Percentiles rank a stretch among this genome's conserved stretches.
Evolutionary conservation across 2,113 vertebrate genomes (phyloP).

Genomic region (Pygoscelis adeliae): DNA sequence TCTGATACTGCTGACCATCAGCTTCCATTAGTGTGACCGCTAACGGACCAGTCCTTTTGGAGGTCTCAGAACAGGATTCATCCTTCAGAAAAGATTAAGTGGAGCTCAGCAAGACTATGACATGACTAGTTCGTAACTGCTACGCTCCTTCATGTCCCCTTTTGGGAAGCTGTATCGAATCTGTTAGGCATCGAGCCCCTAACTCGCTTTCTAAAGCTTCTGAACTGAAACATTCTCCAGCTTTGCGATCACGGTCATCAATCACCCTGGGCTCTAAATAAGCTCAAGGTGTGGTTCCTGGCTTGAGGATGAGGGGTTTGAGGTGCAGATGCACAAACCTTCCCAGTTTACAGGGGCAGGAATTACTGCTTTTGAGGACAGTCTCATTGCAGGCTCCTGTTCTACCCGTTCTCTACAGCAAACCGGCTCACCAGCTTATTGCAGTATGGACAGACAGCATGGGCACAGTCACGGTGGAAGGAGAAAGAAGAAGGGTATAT

Average conservation of each 20-base stretch:
- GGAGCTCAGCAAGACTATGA: background rate
- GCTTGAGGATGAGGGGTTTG: no score
- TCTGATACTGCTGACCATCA: background rate
- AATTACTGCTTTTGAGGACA: background rate
- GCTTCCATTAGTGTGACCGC: background rate
- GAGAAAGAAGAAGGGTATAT: background rate
- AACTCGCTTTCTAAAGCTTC: background rate
- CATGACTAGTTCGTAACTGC: accelerated
- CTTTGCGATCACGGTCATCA: accelerated
- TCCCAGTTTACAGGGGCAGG: background rate
- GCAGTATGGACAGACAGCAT: accelerated
- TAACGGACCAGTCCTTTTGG: accelerated
- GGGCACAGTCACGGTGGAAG: accelerated
- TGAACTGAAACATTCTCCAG: background rate
- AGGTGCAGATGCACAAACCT: background rate
- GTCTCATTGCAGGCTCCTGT: background rate
- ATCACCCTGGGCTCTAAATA: background rate
- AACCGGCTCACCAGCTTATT: background rate
- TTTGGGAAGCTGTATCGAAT: background rate
- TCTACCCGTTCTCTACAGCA: background rate
- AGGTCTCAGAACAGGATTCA: background rate
- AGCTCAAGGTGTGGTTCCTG: background rate
- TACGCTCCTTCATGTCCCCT: accelerated
- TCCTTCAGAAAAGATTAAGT: background rate
- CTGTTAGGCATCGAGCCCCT: no score